Base-by-base conservation (phyloP, 2,888 invertebrate species). In the Trachelus tabidus region DNA sequence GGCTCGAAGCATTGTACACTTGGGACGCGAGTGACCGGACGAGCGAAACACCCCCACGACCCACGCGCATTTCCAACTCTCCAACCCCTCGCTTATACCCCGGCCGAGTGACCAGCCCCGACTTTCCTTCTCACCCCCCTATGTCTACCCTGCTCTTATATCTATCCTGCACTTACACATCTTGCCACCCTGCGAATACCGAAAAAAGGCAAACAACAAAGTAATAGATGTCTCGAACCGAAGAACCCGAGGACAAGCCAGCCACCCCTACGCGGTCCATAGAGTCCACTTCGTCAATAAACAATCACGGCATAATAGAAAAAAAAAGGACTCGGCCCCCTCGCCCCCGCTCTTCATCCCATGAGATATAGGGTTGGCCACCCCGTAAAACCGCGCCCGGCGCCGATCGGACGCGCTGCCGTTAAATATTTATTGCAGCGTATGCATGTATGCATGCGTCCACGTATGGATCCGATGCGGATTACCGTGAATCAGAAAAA, bases 241-340 rank as follows among this genome's bases (percentile, higher is more conserved):
- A 73, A 75, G 73, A 76, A 69, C 75, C 56, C 31, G 56, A 56
- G 56, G 56, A 56, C 56, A 56, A 9, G 56, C 56, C 56, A 56
- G 56, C 31, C 69, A 73, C 56, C 73, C 76, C 79, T 80, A 79
- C 80, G 74, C 79, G 83, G 81, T 82, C 86, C 86, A 85, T 84
- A 85, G 87, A 88, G 90, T 88, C 88, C 89, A 89, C 89, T 90
- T 91, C 91, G 90, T 91, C 90, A 91, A 91, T 91, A 91, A 91
- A 91, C 90, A 91, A 91, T 91, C 90, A 89, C 89, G 85, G 86
- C 84, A 85, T 90, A 89, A 91, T 90, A 90, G 90, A 90, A 89
- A 90, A 87, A 85, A 86, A 56, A 56, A 23, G 56, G 23, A 84
- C 77, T 82, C 75, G 75, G 68, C 78, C 78, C 71, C 79, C 73